Conservation (phyloP, 2,797 vertebrate species). For the Protonibea diacanthus region DNA sequence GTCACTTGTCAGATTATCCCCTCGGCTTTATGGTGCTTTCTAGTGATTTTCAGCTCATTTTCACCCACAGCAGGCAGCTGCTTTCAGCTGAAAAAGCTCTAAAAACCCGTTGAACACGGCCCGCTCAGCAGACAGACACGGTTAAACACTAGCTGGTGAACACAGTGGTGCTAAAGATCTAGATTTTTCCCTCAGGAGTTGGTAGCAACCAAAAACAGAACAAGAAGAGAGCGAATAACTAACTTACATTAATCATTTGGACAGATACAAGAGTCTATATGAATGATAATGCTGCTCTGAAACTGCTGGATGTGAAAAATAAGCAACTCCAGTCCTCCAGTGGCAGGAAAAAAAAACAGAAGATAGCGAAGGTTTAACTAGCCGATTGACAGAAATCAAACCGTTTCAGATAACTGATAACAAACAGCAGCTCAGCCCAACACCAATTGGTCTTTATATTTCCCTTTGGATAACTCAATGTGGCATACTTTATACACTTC, state of each 20-base stretch:
- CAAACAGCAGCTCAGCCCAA: conserved; percentile 3
- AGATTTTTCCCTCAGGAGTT: neutral
- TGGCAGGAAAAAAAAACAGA: neutral
- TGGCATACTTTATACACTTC: conserved; percentile 19
- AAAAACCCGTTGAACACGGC: neutral
- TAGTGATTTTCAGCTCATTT: neutral
- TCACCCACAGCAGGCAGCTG: neutral
- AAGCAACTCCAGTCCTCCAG: neutral
- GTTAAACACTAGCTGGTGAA: neutral
- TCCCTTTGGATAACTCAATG: conserved; percentile 45
- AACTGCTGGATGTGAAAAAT: neutral
- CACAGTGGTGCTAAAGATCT: neutral
- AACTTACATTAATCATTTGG: neutral
- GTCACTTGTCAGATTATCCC: too few species aligned
- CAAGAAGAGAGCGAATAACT: neutral
- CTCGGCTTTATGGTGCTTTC: too few species aligned
- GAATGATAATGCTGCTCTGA: neutral
- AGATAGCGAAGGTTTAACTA: neutral
- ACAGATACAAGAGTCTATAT: neutral
- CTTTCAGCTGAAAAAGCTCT: neutral
- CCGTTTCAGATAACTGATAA: neutral
- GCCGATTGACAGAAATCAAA: neutral
- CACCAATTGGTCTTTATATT: conserved; percentile 3
- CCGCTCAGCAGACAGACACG: neutral
- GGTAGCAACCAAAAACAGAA: neutral